Conservation (phyloP, 2,797 vertebrate genomes). For the Enteromius viviparus region DNA sequence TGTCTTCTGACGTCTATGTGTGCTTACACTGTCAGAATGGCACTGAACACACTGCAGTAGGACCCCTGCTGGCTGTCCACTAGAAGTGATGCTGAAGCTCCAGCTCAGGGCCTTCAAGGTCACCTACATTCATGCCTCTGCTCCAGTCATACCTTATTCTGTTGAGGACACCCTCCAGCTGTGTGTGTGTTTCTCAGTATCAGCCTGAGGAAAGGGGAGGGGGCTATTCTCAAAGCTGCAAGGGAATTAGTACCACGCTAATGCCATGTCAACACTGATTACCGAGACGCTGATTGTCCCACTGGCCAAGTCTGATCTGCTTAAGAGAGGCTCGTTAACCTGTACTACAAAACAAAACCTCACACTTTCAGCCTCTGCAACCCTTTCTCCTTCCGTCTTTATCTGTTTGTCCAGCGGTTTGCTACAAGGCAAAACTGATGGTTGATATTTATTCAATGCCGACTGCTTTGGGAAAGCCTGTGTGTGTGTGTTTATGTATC, state of each 20-base stretch:
- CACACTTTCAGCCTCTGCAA: slow-evolving; percentile 32
- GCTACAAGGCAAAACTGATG: slow-evolving; percentile 11
- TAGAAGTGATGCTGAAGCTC: slow-evolving; percentile 21
- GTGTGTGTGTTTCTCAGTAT: slow-evolving; percentile 1
- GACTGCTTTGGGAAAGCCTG: not conserved
- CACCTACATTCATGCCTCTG: not conserved
- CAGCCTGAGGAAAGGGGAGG: not conserved
- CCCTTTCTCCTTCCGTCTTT: slow-evolving; percentile 8
- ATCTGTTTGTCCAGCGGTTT: not conserved
- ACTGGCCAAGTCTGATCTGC: slow-evolving; percentile 45
- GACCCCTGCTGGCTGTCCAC: slow-evolving; percentile 21
- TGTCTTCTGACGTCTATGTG: not conserved
- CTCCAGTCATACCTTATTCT: not conserved
- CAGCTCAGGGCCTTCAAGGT: slow-evolving; percentile 40
- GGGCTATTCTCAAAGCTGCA: slow-evolving; percentile 6
- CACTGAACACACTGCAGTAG: not conserved
- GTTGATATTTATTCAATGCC: slow-evolving; percentile 46
- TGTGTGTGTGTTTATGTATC: slow-evolving; percentile 16
- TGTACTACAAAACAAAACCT: slow-evolving; percentile 19
- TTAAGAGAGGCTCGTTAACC: slow-evolving; percentile 46
- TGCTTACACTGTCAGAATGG: not conserved
- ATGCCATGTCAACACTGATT: slow-evolving; percentile 44
- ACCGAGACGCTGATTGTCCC: slow-evolving; percentile 21
- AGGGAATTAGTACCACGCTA: slow-evolving; percentile 39
- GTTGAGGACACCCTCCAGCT: slow-evolving; percentile 10